Conservation (phyloP, 2,888 invertebrate genomes). For the Dimorphilus gyrociliatus region DNA sequence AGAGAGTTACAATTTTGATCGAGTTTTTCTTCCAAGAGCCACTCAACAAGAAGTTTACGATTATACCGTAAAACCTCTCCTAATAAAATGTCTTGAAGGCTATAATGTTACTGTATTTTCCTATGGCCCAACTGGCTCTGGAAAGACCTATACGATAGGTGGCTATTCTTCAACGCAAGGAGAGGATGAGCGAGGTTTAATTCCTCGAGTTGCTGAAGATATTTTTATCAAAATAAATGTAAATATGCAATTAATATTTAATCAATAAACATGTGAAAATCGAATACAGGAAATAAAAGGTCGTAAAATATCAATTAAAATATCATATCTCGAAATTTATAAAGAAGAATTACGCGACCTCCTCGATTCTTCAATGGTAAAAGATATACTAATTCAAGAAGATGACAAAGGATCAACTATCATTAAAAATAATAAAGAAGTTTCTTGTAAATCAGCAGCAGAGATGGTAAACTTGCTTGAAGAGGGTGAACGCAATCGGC, state of each 20-base stretch:
- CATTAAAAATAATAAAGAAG: too few species aligned
- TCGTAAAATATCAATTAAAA: constrained; percentile 16
- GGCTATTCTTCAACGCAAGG: constrained; percentile 27
- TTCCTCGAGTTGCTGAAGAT: constrained; percentile 65
- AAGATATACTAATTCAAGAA: constrained; percentile 35
- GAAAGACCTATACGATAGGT: constrained; percentile 87
- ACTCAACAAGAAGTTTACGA: constrained; percentile 41
- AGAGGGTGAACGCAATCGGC: constrained; percentile 29
- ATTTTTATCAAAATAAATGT: constrained; percentile 45
- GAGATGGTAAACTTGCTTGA: constrained; percentile 34
- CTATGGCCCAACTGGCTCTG: constrained; percentile 89
- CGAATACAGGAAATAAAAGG: neutral
- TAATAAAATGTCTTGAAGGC: constrained; percentile 44
- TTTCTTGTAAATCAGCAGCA: constrained; percentile 29
- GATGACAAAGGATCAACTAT: constrained; percentile 35
- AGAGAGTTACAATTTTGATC: constrained; percentile 65
- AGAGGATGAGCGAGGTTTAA: constrained; percentile 51
- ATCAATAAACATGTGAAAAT: neutral
- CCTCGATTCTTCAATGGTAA: constrained; percentile 23
- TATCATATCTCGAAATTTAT: constrained; percentile 37
- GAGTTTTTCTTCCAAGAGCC: constrained; percentile 54
- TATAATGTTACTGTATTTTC: constrained; percentile 87
- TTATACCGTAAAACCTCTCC: constrained; percentile 28
- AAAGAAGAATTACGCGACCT: constrained; percentile 36
- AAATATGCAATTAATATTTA: constrained; percentile 5